Conservation (phyloP, 2,113 vertebrate genomes). For the Tricholaema leucomelas region DNA sequence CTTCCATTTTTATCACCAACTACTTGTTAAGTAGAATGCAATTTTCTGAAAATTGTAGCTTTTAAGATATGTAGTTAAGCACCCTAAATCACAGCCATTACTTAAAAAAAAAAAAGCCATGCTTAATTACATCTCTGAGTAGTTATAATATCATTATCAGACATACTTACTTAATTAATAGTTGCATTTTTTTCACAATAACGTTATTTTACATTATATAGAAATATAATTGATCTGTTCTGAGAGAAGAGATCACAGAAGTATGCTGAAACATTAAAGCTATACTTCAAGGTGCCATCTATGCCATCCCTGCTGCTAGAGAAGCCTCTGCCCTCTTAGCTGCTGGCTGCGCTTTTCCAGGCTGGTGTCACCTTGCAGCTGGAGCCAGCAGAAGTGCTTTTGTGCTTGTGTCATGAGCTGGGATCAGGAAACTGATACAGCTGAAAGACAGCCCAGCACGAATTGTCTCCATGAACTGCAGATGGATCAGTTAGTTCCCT, state of each 20-base stretch:
- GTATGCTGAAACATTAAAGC: background rate
- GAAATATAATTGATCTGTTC: too few species aligned
- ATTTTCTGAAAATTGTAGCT: background rate
- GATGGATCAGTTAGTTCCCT: background rate
- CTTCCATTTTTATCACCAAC: background rate
- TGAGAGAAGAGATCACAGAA: background rate
- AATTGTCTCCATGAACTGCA: rapidly evolving
- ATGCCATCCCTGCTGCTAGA: background rate
- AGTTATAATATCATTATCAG: background rate
- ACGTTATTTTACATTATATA: slow-evolving; percentile 16
- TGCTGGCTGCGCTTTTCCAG: background rate
- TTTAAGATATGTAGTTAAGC: background rate
- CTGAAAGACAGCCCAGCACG: background rate
- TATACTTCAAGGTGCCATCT: background rate
- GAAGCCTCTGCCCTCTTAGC: background rate
- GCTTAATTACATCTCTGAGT: background rate
- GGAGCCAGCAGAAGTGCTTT: background rate
- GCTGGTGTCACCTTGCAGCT: background rate
- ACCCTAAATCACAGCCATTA: background rate
- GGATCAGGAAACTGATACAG: background rate
- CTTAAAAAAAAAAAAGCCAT: background rate
- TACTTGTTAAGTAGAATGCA: background rate
- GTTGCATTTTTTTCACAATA: background rate
- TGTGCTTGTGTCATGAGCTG: rapidly evolving
- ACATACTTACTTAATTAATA: background rate